A percentile compares a stretch with the other conserved stretches of the same genome.
These are phyloP conservation scores for Galerucella pusilla DNA, from an alignment of 2,888 invertebrate species.

Conservation along the genomic window DNA sequence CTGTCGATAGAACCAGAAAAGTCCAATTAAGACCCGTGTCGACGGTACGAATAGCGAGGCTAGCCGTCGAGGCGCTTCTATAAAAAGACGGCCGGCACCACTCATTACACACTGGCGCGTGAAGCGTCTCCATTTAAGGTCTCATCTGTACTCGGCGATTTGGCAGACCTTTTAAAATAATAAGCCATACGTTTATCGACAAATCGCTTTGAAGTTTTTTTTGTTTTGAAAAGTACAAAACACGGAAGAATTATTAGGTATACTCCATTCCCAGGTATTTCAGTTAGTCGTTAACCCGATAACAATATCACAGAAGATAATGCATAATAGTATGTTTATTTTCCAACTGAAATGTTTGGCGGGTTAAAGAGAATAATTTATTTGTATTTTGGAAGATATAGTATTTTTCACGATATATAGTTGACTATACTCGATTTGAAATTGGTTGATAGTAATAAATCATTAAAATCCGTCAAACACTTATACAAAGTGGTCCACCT, in stretches of 20 bases:
- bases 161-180: not conserved
- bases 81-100: constrained; percentile 54
- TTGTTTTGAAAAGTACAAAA: not conserved
- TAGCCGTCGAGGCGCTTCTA: constrained; percentile 45
- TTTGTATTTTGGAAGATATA: too few relatives aligned
- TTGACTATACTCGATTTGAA: too few relatives aligned
- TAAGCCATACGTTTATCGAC: not conserved
- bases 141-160: constrained; percentile 11
- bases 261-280: too few relatives aligned
- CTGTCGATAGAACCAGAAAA: constrained; percentile 16
- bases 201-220: constrained; percentile 4
- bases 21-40: constrained; percentile 33
- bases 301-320: not conserved
- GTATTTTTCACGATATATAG: too few relatives aligned
- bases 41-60: constrained; percentile 25
- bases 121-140: constrained; percentile 55
- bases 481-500: too few relatives aligned
- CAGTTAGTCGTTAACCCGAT: not conserved
- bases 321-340: too few relatives aligned
- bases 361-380: too few relatives aligned
- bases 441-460: too few relatives aligned
- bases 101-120: constrained; percentile 41
- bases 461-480: too few relatives aligned
- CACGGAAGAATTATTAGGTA: not conserved
- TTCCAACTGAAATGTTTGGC: too few relatives aligned